Base-by-base conservation (phyloP, 1,140 invertebrate genomes). In the Glossosoma conforme region DNA sequence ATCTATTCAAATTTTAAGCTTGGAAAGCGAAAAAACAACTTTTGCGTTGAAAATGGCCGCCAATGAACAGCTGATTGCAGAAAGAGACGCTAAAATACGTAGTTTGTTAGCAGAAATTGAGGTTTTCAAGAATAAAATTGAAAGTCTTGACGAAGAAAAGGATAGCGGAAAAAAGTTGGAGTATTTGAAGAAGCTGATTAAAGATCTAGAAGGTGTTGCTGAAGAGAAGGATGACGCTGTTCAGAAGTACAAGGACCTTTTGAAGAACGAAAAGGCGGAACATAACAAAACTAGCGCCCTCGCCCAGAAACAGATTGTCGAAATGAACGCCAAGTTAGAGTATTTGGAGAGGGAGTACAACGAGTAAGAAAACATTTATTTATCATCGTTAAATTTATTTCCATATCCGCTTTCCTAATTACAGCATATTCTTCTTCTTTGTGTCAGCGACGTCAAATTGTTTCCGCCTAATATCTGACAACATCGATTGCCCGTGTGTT, bases 241-340 rank as follows among this genome's bases (percentile, higher is more conserved):
- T 18, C 41, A 47, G n/a, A 64, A 72, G 58, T 75, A 69, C 45
- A 68, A 69, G 60, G 60, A 66, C 46, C 48, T 73, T 20, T 55
- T 75, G 35, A 58, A 63, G 10, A 66, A 59, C 13, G 70, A 75
- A 61, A 67, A 68, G 58, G 53, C 63, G 11, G 63, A 70, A 44
- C 68, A 68, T 55, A 44, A 51, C 13, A 66, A 68, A 60, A 62
- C 60, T 45, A 56, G 14, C 2, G 21, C 25, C 9, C 17, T 52
- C 8, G 56, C 56, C n/a, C 46, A 54, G 33, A 54, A 58, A 19
- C 47, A 58, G 54, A 54, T 68, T 15, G 64, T 65, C 56, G 65
- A 65, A 36, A 57, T 72, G 46, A 63, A 69, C 46, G 40, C 35
- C 8, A 68, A 67, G 60, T 54, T 71, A 30, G 44, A 57, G 51